These are phyloP conservation scores for Pteropus alecto DNA, from an alignment of 2,113 vertebrate species.

Conservation along the genomic window DNA sequence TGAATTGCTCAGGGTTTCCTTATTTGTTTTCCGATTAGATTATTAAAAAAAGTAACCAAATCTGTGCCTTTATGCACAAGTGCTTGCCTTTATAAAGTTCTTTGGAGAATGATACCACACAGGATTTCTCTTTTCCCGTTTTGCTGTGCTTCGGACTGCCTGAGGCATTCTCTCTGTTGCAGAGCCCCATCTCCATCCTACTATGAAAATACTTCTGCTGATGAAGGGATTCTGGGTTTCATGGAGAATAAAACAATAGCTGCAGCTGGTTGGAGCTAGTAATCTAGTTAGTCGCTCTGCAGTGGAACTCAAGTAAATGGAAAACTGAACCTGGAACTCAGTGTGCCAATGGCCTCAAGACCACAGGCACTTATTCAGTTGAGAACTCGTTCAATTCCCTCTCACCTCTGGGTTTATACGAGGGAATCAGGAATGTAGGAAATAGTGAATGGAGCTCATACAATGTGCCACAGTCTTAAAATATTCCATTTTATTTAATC, in stretches of 20 bases:
- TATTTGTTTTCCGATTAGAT: background rate
- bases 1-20: background rate
- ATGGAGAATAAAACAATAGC: conserved; percentile 42
- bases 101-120: background rate
- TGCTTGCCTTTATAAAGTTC: background rate
- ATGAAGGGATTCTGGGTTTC: conserved; percentile 17
- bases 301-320: background rate
- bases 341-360: background rate
- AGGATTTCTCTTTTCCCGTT: background rate
- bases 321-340: conserved; percentile 27
- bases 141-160: background rate
- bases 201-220: background rate
- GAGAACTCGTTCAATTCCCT: background rate
- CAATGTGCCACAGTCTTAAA: background rate
- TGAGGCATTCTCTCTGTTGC: background rate
- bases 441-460: background rate
- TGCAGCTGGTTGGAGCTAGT: conserved; percentile 36
- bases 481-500: conserved; percentile 11
- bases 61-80: background rate
- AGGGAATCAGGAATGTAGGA: background rate
- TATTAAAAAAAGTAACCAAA: background rate
- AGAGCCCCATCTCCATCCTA: background rate
- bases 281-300: conserved; percentile 40
- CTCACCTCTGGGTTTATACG: conserved; percentile 8
- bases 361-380: background rate